phyloP scores from a whole-genome alignment of 92 coral and sea anemone genomes.

The Epizoanthus fatuus region DNA sequence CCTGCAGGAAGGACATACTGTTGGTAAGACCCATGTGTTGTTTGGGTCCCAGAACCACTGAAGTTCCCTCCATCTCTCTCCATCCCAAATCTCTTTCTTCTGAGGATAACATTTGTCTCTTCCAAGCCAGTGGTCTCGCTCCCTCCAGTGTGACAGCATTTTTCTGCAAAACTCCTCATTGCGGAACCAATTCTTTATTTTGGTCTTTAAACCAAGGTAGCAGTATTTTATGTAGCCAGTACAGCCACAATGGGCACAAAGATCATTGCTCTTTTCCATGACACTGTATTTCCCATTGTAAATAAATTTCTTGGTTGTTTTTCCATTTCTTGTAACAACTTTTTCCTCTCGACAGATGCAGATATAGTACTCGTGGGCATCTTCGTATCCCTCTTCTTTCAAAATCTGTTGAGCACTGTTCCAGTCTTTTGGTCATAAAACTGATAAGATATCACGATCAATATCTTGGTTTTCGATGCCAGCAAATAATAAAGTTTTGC shows the following conservation, averaged over 20 bases:
- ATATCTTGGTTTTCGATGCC: no score
- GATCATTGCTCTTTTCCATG: conserved; percentile 58
- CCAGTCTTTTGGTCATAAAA: conserved; percentile 76
- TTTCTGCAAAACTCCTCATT: conserved; percentile 57
- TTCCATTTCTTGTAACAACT: conserved; percentile 56
- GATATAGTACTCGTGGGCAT: conserved; percentile 63
- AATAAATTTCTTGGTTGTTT: conserved; percentile 55
- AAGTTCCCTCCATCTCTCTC: conserved; percentile 76
- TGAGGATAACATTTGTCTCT: conserved; percentile 12
- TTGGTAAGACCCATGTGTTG: conserved; percentile 69
- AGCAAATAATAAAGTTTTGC: no score
- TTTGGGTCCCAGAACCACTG: conserved; percentile 87
- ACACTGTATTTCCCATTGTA: conserved; percentile 76
- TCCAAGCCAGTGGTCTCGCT: conserved; percentile 58
- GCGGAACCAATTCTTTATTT: conserved; percentile 80
- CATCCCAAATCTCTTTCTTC: conserved; percentile 87
- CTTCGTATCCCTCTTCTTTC: conserved; percentile 80
- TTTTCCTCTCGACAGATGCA: conserved; percentile 72
- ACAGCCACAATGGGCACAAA: conserved; percentile 72
- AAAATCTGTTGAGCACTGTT: conserved; percentile 65
- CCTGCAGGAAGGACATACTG: conserved; percentile 63
- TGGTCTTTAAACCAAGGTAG: conserved; percentile 67
- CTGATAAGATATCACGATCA: no score
- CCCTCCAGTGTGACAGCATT: conserved; percentile 76
- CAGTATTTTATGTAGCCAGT: conserved; percentile 63